Evolutionary conservation across 92 coral and sea anemone genomes (phyloP).

Genomic region (Phymanthus crucifer): DNA sequence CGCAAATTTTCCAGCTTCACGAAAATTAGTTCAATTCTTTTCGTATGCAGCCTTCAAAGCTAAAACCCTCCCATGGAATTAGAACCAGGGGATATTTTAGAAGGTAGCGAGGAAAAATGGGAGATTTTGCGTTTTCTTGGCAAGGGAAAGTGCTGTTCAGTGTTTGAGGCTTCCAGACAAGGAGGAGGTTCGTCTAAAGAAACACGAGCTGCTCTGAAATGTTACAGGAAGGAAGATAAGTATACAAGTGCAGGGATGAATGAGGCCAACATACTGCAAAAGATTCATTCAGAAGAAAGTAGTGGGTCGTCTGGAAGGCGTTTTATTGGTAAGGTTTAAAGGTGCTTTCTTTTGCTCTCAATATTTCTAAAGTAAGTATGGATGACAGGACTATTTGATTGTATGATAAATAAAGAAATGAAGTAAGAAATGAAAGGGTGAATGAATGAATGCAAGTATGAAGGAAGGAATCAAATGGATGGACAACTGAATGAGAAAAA

Average conservation of each 20-base stretch:
- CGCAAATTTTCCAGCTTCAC: neutral
- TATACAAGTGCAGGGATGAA: constrained; percentile 68
- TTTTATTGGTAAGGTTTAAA: constrained; percentile 4
- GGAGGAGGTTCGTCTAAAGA: constrained; percentile 8
- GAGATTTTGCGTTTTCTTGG: constrained; percentile 51
- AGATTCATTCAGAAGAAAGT: constrained; percentile 15
- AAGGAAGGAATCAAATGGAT: neutral
- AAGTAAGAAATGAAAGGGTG: neutral
- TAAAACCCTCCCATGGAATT: constrained; percentile 37
- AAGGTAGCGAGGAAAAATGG: constrained; percentile 47
- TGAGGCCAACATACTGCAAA: constrained; percentile 61
- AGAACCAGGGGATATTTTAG: constrained; percentile 47
- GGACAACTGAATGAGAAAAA: too few species aligned
- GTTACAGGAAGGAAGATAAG: constrained; percentile 59
- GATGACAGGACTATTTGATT: too few species aligned
- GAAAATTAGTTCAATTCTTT: neutral
- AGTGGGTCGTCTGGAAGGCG: neutral
- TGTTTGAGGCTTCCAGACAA: constrained; percentile 36
- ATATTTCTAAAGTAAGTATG: too few species aligned
- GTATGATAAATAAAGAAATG: too few species aligned
- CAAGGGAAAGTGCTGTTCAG: constrained; percentile 68
- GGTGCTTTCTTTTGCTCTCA: too few species aligned
- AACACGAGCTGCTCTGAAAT: constrained; percentile 64
- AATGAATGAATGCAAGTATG: neutral
- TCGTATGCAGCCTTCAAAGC: constrained; percentile 4